Conservation (phyloP, 2,797 vertebrate species). For the Tokudaia tokunoshimensis region DNA sequence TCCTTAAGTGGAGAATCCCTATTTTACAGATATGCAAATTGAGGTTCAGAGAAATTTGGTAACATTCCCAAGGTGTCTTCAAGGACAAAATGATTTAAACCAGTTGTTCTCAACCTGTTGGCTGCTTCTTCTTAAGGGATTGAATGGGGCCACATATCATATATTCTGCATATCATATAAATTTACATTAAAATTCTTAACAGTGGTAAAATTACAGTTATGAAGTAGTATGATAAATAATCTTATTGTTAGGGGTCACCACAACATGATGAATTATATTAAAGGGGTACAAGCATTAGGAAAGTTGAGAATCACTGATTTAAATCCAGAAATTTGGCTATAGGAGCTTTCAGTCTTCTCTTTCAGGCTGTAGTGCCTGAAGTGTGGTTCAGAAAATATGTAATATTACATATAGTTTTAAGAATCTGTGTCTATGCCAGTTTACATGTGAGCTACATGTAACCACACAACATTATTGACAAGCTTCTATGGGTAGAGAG, state of each 20-base stretch:
- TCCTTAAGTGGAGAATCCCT: not conserved
- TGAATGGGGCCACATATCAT: not conserved
- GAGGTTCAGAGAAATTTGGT: not conserved
- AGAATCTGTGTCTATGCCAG: not conserved
- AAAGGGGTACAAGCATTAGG: not conserved
- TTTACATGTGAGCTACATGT: not conserved
- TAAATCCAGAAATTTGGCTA: not conserved
- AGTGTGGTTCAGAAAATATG: not conserved
- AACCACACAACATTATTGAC: not conserved
- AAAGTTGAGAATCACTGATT: not conserved
- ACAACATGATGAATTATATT: not conserved
- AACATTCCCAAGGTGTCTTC: not conserved
- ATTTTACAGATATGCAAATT: conserved; percentile 16
- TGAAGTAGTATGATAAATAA: not conserved
- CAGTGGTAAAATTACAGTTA: not conserved
- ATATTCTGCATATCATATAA: not conserved
- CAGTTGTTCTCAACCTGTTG: not conserved
- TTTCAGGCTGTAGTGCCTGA: not conserved
- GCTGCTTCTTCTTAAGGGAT: not conserved
- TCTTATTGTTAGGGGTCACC: too few relatives aligned
- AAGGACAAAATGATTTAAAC: not conserved
- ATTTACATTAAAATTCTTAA: not conserved
- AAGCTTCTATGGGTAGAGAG: not conserved
- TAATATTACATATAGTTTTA: not conserved
- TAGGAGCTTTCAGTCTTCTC: not conserved